A percentile compares a stretch with the other conserved stretches of the same genome.
Conservation (phyloP, 2,888 invertebrate genomes). For the Drosophila pseudotakahashii region DNA sequence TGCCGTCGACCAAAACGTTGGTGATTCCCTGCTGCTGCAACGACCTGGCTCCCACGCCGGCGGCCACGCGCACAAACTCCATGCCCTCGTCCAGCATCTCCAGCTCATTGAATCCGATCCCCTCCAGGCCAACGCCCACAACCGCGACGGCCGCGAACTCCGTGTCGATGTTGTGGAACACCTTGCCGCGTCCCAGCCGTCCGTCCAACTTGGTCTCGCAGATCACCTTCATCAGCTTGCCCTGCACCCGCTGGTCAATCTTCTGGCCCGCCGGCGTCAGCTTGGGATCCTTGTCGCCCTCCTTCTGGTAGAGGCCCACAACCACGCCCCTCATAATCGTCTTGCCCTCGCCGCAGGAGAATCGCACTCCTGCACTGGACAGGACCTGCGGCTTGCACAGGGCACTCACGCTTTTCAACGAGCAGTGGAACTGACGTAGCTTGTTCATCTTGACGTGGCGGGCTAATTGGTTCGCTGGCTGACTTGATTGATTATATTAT, state of each 20-base stretch:
- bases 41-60: conserved; percentile 86
- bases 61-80: conserved; percentile 88
- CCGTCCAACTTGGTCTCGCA: conserved; percentile 83
- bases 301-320: conserved; percentile 85
- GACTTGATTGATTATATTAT: not conserved
- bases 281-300: conserved; percentile 83
- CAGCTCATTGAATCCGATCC: conserved; percentile 86
- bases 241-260: conserved; percentile 84
- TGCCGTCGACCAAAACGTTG: conserved; percentile 86
- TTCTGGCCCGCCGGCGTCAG: conserved; percentile 85
- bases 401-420: not conserved
- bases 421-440: conserved; percentile 11
- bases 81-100: conserved; percentile 89
- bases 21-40: conserved; percentile 84
- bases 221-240: conserved; percentile 84
- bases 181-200: conserved; percentile 76
- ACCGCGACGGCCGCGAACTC: conserved; percentile 87
- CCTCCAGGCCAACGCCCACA: conserved; percentile 88
- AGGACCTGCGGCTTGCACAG: conserved; percentile 9
- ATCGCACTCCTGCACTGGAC: conserved; percentile 21
- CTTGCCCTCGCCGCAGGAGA: conserved; percentile 24
- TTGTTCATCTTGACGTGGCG: conserved; percentile 15
- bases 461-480: too few relatives aligned
- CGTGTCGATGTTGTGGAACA: conserved; percentile 87
- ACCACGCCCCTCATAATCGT: conserved; percentile 79